Evolutionary conservation across 1,140 invertebrate genomes (phyloP).

Genomic region (Andrena cerasifolii): DNA sequence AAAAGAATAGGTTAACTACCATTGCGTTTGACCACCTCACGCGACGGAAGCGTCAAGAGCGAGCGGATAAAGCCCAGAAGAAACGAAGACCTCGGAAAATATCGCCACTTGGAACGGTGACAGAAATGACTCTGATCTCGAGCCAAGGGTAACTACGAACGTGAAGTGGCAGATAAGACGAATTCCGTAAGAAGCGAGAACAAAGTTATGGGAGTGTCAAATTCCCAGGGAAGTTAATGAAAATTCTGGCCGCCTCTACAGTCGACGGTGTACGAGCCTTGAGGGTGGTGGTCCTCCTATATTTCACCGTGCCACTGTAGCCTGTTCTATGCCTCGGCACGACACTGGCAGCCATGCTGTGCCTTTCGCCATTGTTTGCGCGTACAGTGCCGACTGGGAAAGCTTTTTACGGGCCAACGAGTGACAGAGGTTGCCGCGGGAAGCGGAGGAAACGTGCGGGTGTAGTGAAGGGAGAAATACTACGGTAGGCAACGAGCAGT

Average conservation of each 20-base stretch:
- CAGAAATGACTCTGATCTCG: background rate
- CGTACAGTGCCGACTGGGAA: background rate
- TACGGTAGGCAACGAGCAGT: background rate
- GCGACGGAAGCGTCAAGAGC: background rate
- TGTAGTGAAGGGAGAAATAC: background rate
- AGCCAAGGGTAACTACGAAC: background rate
- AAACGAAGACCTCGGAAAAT: background rate
- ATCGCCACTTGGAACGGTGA: background rate
- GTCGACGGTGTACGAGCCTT: background rate
- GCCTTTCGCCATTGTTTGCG: background rate
- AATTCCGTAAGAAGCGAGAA: background rate
- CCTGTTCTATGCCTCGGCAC: background rate
- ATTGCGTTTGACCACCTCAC: background rate
- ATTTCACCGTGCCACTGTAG: background rate
- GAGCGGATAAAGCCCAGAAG: background rate
- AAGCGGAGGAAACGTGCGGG: background rate
- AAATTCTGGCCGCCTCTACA: background rate
- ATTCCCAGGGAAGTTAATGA: conserved; percentile 6
- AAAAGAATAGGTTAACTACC: too few relatives aligned
- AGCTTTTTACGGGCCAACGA: background rate
- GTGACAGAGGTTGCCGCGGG: background rate
- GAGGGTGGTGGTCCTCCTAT: too few relatives aligned
- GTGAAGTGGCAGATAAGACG: background rate
- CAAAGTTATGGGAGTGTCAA: background rate
- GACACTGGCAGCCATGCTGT: background rate